phyloP scores from a whole-genome alignment of 1,140 invertebrate genomes.

The Trichonephila clavata region DNA sequence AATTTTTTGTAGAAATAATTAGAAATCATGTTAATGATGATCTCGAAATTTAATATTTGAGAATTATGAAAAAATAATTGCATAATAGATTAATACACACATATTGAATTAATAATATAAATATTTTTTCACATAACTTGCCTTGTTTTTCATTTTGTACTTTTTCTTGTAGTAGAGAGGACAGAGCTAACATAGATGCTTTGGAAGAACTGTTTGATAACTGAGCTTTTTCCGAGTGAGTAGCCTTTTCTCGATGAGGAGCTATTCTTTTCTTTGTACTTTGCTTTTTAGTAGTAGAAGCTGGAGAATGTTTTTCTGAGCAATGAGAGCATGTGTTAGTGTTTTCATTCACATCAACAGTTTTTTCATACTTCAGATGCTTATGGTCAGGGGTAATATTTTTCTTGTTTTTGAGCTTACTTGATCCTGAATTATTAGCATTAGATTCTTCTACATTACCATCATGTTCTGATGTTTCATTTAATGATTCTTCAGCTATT shows the following conservation, averaged over 20 bases:
- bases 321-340: constrained; percentile 55
- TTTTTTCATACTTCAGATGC: background rate
- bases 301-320: constrained; percentile 44
- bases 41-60: background rate
- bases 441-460: constrained; percentile 10
- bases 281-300: background rate
- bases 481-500: constrained; percentile 66
- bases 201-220: background rate
- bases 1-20: no score
- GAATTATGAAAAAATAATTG: background rate
- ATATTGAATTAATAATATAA: no score
- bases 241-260: background rate
- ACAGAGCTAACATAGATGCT: constrained; percentile 52
- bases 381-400: background rate
- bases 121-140: background rate
- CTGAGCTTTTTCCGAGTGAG: background rate
- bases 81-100: background rate
- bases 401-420: background rate
- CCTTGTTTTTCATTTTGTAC: background rate
- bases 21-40: no score
- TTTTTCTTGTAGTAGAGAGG: constrained; percentile 56
- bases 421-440: background rate
- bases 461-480: constrained; percentile 65
- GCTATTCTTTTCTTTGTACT: constrained; percentile 12
- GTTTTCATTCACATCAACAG: background rate